These are phyloP conservation scores for Diuraphis noxia DNA, from an alignment of 1,140 invertebrate species.

Conservation along the genomic window DNA sequence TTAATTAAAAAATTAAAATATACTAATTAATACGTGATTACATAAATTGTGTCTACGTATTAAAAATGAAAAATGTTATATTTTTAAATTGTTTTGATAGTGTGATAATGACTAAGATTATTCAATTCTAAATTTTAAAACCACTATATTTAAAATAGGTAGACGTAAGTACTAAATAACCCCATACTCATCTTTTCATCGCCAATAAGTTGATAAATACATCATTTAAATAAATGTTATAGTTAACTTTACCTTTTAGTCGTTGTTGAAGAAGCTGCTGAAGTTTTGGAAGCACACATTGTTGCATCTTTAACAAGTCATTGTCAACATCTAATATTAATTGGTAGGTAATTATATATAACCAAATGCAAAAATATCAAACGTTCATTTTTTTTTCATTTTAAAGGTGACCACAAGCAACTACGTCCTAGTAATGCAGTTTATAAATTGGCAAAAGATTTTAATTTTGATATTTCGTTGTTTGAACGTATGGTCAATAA, in stretches of 20 bases:
- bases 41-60: no score
- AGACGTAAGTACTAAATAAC: no score
- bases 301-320: slow-evolving; percentile 70
- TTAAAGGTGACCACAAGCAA: slow-evolving; percentile 75
- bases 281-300: slow-evolving; percentile 79
- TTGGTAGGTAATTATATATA: slow-evolving; percentile 70
- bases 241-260: slow-evolving; percentile 60
- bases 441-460: slow-evolving; percentile 65
- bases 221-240: neutral
- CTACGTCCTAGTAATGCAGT: slow-evolving; percentile 69
- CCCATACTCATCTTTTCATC: no score
- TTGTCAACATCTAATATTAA: slow-evolving; percentile 80
- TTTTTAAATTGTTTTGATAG: no score
- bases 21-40: no score
- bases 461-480: slow-evolving; percentile 71
- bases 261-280: slow-evolving; percentile 84
- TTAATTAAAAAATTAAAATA: no score
- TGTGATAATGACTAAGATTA: no score
- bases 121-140: no score
- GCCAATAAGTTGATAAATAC: no score
- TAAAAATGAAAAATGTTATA: no score
- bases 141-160: no score
- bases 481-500: slow-evolving; percentile 74
- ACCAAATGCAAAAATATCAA: neutral
- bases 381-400: neutral